Evolutionary conservation across 2,797 vertebrate genomes (phyloP).

Genomic region (Rhincodon typus): DNA sequence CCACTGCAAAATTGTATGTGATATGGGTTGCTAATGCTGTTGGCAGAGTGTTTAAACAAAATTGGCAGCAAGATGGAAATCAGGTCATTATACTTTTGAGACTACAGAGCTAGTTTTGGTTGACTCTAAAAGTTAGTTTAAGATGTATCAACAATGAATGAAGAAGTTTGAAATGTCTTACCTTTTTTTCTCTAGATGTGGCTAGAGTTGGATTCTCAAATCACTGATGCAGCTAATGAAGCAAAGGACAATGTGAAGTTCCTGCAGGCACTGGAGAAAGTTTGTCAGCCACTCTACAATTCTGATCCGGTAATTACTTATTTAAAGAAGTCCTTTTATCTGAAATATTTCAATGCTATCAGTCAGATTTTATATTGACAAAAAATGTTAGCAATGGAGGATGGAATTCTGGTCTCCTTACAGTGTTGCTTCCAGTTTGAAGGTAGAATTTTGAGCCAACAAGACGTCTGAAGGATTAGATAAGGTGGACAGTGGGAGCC

Average conservation of each 20-base stretch:
- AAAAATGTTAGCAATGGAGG: neutral
- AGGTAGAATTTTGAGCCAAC: neutral
- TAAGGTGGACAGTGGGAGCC: too few species aligned
- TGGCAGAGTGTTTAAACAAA: too few species aligned
- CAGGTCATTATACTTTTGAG: neutral
- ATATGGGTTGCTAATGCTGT: too few species aligned
- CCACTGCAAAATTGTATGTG: too few species aligned
- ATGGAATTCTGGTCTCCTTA: neutral
- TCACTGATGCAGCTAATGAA: conserved; percentile 69
- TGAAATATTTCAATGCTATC: neutral
- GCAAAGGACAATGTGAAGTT: conserved; percentile 74
- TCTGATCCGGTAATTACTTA: conserved; percentile 61
- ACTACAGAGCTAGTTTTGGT: neutral
- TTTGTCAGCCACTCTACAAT: conserved; percentile 68
- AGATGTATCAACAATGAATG: neutral
- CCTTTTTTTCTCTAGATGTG: conserved; percentile 55
- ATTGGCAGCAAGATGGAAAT: too few species aligned
- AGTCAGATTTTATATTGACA: neutral
- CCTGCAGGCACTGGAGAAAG: conserved; percentile 62
- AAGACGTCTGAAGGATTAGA: too few species aligned
- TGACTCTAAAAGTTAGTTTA: neutral
- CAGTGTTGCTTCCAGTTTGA: neutral
- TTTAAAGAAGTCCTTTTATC: neutral
- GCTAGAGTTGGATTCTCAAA: conserved; percentile 63
- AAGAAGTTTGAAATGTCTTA: conserved; percentile 33